Conservation (phyloP, 2,888 invertebrate species). For the Schrankia costaestrigalis region DNA sequence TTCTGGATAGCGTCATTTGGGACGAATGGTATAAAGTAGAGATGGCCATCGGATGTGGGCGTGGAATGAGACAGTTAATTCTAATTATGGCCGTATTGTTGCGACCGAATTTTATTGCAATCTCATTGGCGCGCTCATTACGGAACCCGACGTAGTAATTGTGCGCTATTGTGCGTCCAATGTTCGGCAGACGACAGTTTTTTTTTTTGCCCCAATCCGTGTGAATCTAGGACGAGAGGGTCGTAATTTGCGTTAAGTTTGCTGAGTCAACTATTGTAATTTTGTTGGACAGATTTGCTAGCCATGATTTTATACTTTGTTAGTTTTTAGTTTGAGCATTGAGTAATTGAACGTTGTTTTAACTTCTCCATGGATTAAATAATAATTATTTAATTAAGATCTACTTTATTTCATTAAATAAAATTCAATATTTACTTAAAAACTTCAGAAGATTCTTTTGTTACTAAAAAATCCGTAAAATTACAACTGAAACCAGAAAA, state of each 20-base stretch:
- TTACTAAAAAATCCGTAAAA: too few relatives aligned
- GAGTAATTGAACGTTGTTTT: too few relatives aligned
- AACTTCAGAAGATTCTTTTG: background rate
- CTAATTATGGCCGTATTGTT: constrained; percentile 77
- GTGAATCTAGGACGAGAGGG: constrained; percentile 65
- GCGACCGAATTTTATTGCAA: constrained; percentile 75
- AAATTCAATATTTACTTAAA: background rate
- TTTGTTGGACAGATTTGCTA: constrained; percentile 2
- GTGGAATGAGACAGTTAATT: constrained; percentile 76
- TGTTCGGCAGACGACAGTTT: constrained; percentile 52
- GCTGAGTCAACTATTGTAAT: constrained; percentile 38
- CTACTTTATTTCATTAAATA: background rate
- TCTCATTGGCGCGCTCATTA: constrained; percentile 77
- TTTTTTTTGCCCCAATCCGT: constrained; percentile 65
- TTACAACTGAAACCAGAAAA: too few relatives aligned
- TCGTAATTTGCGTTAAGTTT: constrained; percentile 50
- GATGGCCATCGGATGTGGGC: constrained; percentile 67
- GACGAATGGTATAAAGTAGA: constrained; percentile 47
- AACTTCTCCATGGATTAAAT: too few relatives aligned
- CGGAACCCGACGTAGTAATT: constrained; percentile 54
- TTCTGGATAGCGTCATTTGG: constrained; percentile 54
- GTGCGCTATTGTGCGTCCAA: constrained; percentile 63
- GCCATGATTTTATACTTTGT: constrained; percentile 12
- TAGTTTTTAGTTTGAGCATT: too few relatives aligned
- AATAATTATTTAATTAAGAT: too few relatives aligned